phyloP scores from a whole-genome alignment of 2,797 vertebrate genomes.

The Clarias fuscus region DNA sequence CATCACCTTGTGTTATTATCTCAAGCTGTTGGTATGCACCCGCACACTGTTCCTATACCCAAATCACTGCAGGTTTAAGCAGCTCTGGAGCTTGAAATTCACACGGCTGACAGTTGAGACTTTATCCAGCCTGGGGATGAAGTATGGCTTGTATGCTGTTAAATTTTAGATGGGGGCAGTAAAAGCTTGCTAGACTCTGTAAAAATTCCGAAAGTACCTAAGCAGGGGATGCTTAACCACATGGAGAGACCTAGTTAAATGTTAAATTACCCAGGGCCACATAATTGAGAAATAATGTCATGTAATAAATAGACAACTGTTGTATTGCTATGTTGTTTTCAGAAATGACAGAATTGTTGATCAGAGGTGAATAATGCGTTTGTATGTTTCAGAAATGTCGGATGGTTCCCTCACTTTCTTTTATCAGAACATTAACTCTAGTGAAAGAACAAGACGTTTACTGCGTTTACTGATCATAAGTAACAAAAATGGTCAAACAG shows the following conservation, averaged over 20 bases:
- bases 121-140: slow-evolving; percentile 38
- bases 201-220: slow-evolving; percentile 48
- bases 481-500: not conserved
- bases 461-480: not conserved
- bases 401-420: not conserved
- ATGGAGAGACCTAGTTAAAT: not conserved
- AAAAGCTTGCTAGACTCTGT: slow-evolving; percentile 46
- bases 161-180: slow-evolving; percentile 49
- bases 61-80: slow-evolving; percentile 50
- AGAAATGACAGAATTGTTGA: not conserved
- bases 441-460: not conserved
- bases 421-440: not conserved
- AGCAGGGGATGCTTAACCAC: slow-evolving; percentile 10
- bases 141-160: slow-evolving; percentile 42
- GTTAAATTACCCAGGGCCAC: not conserved
- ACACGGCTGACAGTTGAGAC: slow-evolving; percentile 37
- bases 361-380: not conserved
- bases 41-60: slow-evolving; percentile 38
- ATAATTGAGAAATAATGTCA: not conserved
- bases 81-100: slow-evolving; percentile 41
- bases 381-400: not conserved
- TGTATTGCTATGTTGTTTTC: not conserved
- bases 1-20: slow-evolving; percentile 48
- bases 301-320: not conserved
- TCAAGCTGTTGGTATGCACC: slow-evolving; percentile 58